Conservation (phyloP, 2,113 vertebrate genomes). For the Apteryx owenii region DNA sequence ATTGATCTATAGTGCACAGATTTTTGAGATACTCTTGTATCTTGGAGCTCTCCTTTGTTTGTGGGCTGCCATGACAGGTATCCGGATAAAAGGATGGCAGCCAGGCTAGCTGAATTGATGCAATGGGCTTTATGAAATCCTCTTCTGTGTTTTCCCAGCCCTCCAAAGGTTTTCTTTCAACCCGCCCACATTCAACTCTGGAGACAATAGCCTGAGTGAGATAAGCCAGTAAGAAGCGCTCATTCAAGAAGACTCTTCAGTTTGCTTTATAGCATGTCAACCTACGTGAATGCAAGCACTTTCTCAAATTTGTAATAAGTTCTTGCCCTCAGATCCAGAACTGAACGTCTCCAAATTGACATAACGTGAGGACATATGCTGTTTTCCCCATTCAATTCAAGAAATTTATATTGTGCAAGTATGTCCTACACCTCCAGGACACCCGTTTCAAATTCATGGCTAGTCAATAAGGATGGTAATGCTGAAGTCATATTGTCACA, state of each 20-base stretch:
- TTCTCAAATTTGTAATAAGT: neutral
- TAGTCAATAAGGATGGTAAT: neutral
- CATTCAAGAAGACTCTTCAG: neutral
- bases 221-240: neutral
- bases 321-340: neutral
- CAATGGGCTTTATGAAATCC: neutral
- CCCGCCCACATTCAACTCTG: neutral
- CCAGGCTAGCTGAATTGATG: neutral
- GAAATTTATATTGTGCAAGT: neutral
- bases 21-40: neutral
- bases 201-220: neutral
- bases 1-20: slow-evolving; percentile 1
- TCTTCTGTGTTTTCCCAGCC: neutral
- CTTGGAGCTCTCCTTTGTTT: slow-evolving; percentile 14
- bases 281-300: fast-evolving
- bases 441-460: neutral
- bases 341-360: neutral
- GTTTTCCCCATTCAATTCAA: neutral
- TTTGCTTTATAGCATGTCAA: neutral
- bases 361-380: neutral
- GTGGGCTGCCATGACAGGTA: neutral
- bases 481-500: neutral
- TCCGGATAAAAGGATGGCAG: neutral
- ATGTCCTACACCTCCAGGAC: neutral
- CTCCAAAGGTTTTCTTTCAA: neutral